Evolutionary conservation across 1,140 invertebrate genomes (phyloP).

Genomic region (Mizuhopecten yessoensis): DNA sequence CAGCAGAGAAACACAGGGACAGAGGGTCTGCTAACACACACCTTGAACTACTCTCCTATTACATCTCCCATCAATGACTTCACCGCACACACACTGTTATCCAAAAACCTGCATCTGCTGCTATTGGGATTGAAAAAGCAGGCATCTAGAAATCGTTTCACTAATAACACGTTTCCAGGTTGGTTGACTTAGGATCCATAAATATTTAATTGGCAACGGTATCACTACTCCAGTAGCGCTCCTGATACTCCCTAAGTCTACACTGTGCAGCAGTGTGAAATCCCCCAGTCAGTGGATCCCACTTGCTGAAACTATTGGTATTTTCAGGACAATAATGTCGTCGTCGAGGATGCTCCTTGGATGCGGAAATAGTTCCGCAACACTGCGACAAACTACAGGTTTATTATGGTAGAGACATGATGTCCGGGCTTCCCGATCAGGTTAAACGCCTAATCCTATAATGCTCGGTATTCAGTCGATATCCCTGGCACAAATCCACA

Average conservation of each 20-base stretch:
- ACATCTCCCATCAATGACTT: not conserved
- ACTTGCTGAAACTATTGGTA: slow-evolving; percentile 38
- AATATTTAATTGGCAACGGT: not conserved
- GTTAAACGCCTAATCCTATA: not conserved
- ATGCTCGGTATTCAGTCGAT: not conserved
- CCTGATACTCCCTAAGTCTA: not conserved
- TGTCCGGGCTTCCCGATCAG: not conserved
- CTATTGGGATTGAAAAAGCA: slow-evolving; percentile 3
- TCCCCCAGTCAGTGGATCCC: not conserved
- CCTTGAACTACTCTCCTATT: not conserved
- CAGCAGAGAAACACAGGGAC: not conserved
- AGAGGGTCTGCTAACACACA: too few species aligned
- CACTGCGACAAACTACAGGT: slow-evolving; percentile 14
- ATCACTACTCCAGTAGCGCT: not conserved
- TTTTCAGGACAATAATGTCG: slow-evolving; percentile 12
- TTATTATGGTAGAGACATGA: not conserved
- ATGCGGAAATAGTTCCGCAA: slow-evolving; percentile 32
- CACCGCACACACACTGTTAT: not conserved
- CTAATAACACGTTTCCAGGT: slow-evolving; percentile 25
- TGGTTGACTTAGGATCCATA: slow-evolving; percentile 17
- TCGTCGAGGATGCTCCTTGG: not conserved
- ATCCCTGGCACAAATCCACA: not conserved
- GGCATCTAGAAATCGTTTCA: slow-evolving; percentile 29
- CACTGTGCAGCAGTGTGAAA: not conserved
- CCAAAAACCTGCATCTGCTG: not conserved